Base-by-base conservation (phyloP, 2,888 invertebrate genomes). In the Eremobia ochroleuca region DNA sequence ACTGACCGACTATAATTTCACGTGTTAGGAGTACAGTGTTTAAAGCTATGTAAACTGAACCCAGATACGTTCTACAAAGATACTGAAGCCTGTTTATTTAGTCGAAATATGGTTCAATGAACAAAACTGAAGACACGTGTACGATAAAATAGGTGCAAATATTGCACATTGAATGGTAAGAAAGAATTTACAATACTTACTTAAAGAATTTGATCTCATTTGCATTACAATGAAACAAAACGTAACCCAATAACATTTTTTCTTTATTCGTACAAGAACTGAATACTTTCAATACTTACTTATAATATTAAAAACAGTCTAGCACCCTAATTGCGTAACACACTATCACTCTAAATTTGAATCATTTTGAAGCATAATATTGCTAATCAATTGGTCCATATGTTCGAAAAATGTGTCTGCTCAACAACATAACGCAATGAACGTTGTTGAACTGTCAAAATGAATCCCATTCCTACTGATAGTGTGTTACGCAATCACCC, bases 31-130 rank as follows among this genome's bases (percentile, higher is more conserved):
- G 31, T 31, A 46, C 6, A 34, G 52, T 68, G 71, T 87, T 76
- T 81, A 71, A 68, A 46, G 79, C 81, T 85, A 81, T 76, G 78
- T 78, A 87, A 86, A 87, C 81, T 68, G 13, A 70, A 73, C 77
- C 76, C 73, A 79, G 61, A 72, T 71, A 65, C 46, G 72, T 67
- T 79, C 46, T 76, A 73, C 64, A 85, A 73, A 88, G 85, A 84
- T 79, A 88, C 75, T 73, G 28, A 85, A 87, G 87, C 68, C 76
- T 81, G 62, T 87, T 79, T 77, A 13, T 62, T 84, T 77, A 86
- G 85, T 81, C 43, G 61, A 46, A 71, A 76, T 73, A 46, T 74
- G 66, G 81, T 86, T 75, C 80, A 76, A 68, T 58, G 78, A 55
- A 81, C 74, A 81, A 55, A n/a, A 61, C 25, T 34, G 25, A 67